Base-by-base conservation (phyloP, 1,140 invertebrate species). In the Drosophila nigromelanica region DNA sequence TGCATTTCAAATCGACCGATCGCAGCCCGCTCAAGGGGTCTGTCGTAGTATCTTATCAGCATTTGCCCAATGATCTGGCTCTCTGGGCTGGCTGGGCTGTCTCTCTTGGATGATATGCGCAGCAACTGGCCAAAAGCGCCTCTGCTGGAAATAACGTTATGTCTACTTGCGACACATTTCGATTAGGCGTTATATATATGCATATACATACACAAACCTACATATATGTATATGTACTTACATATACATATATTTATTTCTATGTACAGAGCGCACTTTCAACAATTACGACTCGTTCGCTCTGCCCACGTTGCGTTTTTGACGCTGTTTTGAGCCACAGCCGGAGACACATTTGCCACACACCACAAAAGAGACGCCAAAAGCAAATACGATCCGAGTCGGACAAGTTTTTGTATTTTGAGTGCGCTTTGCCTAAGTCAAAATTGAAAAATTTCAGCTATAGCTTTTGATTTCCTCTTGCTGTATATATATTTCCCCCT, bases 261-360 rank as follows among this genome's bases (percentile, higher is more conserved):
- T 54, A 60, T 70, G 76, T 79, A 82, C 76, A 70, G 63, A 82
- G 76, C 48, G 79, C 77, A 87, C 82, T 87, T 87, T 87, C 82
- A 87, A 87, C 82, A 87, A 87, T 87, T 87, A 89, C 82, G 82
- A 89, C 78, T 78, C 70, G 79, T 80, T 87, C 76, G 68, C 58
- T 59, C 82, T 89, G 72, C 82, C 83, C 82, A 87, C 82, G 82
- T 87, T 78, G 52, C 48, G 69, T 77, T 77, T 83, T 80, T 68
- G 67, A 75, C 70, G 73, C 59, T 50, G 76, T 78, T 85, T 58
- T 89, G 83, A 87, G 82, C 78, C 83, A 81, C 48, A 66, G 54
- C 27, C 80, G 67, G 79, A 83, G 73, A 62, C 80, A 82, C 75
- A 87, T 70, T 69, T 74, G 64, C 55, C 71, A 35, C 33, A 35